phyloP scores from a whole-genome alignment of 2,797 vertebrate genomes.

The Parauchenoglanis ngamensis region DNA sequence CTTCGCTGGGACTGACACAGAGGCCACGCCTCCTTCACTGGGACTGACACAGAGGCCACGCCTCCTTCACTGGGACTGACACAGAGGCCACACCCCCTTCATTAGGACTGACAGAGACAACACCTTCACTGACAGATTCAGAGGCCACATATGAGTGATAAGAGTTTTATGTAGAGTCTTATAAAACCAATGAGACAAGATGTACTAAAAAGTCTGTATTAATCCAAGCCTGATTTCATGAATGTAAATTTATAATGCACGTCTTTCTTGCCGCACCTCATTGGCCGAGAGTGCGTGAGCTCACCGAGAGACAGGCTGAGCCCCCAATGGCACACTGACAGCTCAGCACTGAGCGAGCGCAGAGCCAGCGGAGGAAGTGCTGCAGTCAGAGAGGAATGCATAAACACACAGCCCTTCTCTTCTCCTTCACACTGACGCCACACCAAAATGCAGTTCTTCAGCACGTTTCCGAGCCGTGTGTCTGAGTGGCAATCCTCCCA shows the following conservation, averaged over 20 bases:
- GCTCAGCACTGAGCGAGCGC: conserved; percentile 45
- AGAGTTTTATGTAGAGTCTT: no score
- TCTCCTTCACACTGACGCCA: conserved; percentile 5
- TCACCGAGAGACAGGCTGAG: conserved; percentile 40
- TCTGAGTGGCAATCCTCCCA: not conserved
- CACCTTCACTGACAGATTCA: not conserved
- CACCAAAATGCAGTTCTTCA: not conserved
- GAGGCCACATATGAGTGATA: not conserved
- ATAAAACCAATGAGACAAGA: not conserved
- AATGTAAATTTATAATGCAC: not conserved
- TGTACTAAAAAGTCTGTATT: not conserved
- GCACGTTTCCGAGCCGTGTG: not conserved
- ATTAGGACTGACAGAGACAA: no score
- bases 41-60: not conserved
- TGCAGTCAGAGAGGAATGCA: conserved; percentile 52
- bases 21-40: not conserved
- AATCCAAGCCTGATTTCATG: not conserved
- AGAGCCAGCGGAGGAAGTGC: conserved; percentile 44
- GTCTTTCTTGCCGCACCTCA: conserved; percentile 11
- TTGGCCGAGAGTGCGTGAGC: conserved; percentile 38
- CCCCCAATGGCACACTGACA: conserved; percentile 55
- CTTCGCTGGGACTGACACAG: not conserved
- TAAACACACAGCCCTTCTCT: conserved; percentile 32
- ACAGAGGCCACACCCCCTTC: not conserved
- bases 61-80: not conserved